Evolutionary conservation across 2,888 invertebrate species (phyloP).

Genomic region (Mythimna ferrago): DNA sequence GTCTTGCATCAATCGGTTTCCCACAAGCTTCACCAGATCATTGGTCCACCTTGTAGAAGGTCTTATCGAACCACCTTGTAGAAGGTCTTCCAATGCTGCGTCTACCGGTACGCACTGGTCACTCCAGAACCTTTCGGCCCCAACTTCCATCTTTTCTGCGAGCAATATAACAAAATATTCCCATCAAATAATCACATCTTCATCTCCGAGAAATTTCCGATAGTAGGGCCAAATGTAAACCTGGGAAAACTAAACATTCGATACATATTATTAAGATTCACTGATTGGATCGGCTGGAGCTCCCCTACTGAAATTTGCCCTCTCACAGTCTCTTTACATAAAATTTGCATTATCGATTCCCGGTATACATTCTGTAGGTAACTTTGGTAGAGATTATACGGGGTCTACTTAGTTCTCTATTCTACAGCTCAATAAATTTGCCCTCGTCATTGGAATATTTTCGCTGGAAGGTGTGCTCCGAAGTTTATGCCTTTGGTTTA

Average conservation of each 20-base stretch:
- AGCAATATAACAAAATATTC: too few relatives aligned
- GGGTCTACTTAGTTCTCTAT: slow-evolving; percentile 69
- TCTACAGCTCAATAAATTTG: slow-evolving; percentile 72
- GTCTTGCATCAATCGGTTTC: too few relatives aligned
- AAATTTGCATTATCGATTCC: slow-evolving; percentile 88
- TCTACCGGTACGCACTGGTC: too few relatives aligned
- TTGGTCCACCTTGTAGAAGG: too few relatives aligned
- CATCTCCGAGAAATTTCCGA: background rate
- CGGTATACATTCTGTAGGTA: slow-evolving; percentile 63
- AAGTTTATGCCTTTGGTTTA: slow-evolving; percentile 59
- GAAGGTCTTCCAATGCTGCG: too few relatives aligned
- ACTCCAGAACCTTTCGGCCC: too few relatives aligned
- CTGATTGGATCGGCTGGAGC: slow-evolving; percentile 75
- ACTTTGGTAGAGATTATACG: slow-evolving; percentile 73
- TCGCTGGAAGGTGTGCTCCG: slow-evolving; percentile 61
- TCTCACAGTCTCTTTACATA: slow-evolving; percentile 85
- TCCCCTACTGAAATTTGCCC: slow-evolving; percentile 80
- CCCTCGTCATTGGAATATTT: slow-evolving; percentile 71
- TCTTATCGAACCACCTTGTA: too few relatives aligned
- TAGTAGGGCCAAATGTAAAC: slow-evolving; percentile 72
- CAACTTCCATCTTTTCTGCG: too few relatives aligned
- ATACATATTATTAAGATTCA: slow-evolving; percentile 85
- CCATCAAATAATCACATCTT: too few relatives aligned
- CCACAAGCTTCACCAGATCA: too few relatives aligned
- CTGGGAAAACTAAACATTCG: slow-evolving; percentile 81